Base-by-base conservation (phyloP, 2,888 invertebrate genomes). In the Hypercompe scribonia region DNA sequence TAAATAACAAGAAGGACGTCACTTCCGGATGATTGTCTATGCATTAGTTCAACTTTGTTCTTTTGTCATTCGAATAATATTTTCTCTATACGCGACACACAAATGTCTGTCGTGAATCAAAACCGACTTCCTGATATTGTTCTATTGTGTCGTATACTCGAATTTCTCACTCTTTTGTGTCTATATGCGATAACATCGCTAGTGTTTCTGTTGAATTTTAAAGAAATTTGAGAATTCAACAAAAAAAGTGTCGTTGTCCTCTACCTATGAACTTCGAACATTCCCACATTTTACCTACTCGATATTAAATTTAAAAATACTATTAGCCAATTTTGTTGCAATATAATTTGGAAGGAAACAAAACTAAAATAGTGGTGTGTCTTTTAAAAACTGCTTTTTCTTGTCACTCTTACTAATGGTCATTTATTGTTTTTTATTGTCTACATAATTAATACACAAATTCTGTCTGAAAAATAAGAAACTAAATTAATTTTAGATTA, bases 61-160 rank as follows among this genome's bases (percentile, higher is more conserved):
- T 65, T 71, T 65, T 36, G 18, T 33, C 34, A n/a, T 54, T 71
- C 4, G 28, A 39, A 66, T 21, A 10, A 10, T n/a, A 24, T 58
- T 42, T 58, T 67, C 42, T 28, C 11, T 61, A 13, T 61, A 65
- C 50, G 36, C 54, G 58, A 66, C 42, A 67, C 42, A 28, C 46
- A 46, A 67, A 67, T 66, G 46, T 61, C 39, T 58, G 65, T 68
- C 61, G 68, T 67, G 67, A 63, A 67, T 71, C 67, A 67, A 72
- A 46, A 39, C 64, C 65, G 65, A 78, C 81, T 86, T 88, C 88
- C 88, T 85, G 34, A 82, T 87, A 89, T 88, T 89, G 88, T 88
- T 85, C 84, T 82, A 86, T 88, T 88, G 86, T 87, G 54, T 79
- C 70, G 70, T 68, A 39, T 50, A 39, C 36, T 70, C 64, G 64